Conservation (phyloP, 1,140 invertebrate species). For the Prorops nasuta region DNA sequence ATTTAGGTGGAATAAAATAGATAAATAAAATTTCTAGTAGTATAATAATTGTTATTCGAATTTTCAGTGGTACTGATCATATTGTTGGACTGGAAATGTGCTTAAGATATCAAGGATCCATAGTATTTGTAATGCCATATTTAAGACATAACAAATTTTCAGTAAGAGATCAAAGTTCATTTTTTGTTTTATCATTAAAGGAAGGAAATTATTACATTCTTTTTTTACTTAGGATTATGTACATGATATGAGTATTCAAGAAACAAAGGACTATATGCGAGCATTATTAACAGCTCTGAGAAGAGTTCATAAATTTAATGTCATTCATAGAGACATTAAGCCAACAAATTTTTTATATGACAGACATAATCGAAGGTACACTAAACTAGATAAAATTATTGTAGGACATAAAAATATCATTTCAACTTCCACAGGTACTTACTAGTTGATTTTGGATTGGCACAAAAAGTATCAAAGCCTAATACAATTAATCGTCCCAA, state of each 20-base stretch:
- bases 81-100: constrained; percentile 80
- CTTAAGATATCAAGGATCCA: constrained; percentile 73
- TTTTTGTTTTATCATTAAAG: neutral
- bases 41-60: no score
- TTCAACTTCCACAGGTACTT: constrained; percentile 57
- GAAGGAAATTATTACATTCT: constrained; percentile 1
- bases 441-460: constrained; percentile 88
- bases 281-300: constrained; percentile 77
- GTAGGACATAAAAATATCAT: constrained; percentile 2
- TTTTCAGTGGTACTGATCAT: constrained; percentile 76
- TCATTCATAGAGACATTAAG: constrained; percentile 93
- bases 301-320: constrained; percentile 79
- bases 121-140: constrained; percentile 89
- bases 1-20: neutral
- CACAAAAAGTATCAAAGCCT: constrained; percentile 58
- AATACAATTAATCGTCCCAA: constrained; percentile 31
- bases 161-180: constrained; percentile 58
- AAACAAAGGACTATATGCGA: constrained; percentile 79
- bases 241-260: constrained; percentile 66
- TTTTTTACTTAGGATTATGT: constrained; percentile 71
- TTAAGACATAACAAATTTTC: constrained; percentile 78
- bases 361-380: constrained; percentile 69
- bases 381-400: constrained; percentile 10
- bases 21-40: no score
- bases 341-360: constrained; percentile 91